A percentile compares a stretch with the other conserved stretches of the same genome.
phyloP scores from a whole-genome alignment of 2,113 vertebrate genomes.

The Charadrius vociferus region DNA sequence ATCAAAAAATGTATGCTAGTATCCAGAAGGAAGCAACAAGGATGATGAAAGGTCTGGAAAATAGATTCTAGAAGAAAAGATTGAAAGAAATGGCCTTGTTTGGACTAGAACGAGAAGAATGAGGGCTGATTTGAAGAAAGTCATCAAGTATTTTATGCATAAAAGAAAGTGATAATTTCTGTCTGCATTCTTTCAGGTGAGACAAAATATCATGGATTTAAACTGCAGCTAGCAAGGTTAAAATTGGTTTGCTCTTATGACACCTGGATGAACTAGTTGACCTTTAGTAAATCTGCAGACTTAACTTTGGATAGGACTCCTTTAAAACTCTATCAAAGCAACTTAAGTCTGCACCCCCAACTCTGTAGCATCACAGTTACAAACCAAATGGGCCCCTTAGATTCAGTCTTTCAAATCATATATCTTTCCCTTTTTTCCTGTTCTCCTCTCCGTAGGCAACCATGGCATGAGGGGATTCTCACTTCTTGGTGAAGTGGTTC shows the following conservation, averaged over 20 bases:
- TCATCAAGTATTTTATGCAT: neutral
- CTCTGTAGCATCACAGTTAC: neutral
- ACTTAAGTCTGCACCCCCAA: neutral
- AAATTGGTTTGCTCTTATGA: neutral
- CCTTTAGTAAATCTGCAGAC: neutral
- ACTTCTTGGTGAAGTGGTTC: neutral
- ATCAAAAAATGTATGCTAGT: neutral
- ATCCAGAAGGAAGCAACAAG: neutral
- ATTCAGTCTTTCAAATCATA: neutral
- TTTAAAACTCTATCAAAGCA: neutral
- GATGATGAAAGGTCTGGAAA: neutral
- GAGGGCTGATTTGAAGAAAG: neutral
- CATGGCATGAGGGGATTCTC: neutral
- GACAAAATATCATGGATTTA: neutral
- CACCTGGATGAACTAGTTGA: neutral
- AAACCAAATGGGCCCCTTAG: neutral
- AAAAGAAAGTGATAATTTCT: neutral
- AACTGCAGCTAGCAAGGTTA: neutral
- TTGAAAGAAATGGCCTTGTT: neutral
- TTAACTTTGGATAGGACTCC: neutral
- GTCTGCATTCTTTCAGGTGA: neutral
- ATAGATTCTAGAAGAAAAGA: neutral
- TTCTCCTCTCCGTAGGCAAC: neutral
- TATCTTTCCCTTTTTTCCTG: neutral
- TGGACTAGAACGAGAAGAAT: neutral